Base-by-base conservation (phyloP, 2,797 vertebrate genomes). In the Coracias cyanogaster region DNA sequence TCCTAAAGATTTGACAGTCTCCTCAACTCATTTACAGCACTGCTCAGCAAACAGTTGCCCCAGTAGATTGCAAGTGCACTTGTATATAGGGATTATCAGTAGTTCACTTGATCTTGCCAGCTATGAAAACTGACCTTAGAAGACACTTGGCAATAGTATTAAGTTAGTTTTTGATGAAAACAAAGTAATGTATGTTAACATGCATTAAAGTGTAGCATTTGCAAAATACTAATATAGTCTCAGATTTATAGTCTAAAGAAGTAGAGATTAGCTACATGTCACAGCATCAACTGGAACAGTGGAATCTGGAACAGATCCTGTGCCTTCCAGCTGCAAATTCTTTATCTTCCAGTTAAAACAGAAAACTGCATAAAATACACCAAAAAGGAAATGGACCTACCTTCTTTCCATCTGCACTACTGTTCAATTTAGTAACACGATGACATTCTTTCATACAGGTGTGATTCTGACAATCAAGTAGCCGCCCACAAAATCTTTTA, bases 391-490 rank as follows among this genome's bases (percentile, higher is more conserved):
- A 82, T n/a, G 24, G 80, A 33, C 90, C 80, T 97, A 98, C 98
- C 98, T 98, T 98, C 15, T 96, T 96, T 95, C 88, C 92, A 77
- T 52, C 95, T 80, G 43, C 28, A 71, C 7, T 85, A 15, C 70
- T 41, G 86, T 74, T 94, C 65, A 67, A 18, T 80, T 97, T 89
- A 51, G 98, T 97, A 78, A 99, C 97, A 33, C 21, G 89, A 93
- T 99, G 99, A 92, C 99, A 99, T 86, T 98, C 98, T 86, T 96
- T 98, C 93, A 94, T 93, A 90, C 99, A 99, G 4, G 83, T 97
- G 79, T 99, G 99, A 97, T 99, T 99, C 66, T 98, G 97, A 84
- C 99, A 99, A 54, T 89, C 81, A 89, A 99, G 97, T 43, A 94
- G 95, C 22, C 98, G 95, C 35, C 98, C 98, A 93, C 99, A 99